Percentiles rank a stretch among this genome's conserved stretches.
Evolutionary conservation across 2,797 vertebrate genomes (phyloP).

Genomic region (Cossypha polioptera): DNA sequence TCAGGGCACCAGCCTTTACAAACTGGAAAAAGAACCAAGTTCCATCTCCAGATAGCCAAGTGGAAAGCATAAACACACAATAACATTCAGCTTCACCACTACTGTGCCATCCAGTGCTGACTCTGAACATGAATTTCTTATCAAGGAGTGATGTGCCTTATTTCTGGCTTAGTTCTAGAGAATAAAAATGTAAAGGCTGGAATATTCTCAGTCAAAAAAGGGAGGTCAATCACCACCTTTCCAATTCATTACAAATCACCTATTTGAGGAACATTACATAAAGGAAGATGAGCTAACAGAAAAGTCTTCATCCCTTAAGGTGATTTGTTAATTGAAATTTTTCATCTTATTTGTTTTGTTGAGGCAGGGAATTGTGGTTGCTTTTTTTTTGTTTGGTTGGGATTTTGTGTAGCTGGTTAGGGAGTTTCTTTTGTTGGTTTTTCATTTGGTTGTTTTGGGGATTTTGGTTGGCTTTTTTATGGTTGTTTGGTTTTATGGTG

Average conservation of each 20-base stretch:
- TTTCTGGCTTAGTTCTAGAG: not conserved
- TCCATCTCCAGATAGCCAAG: not conserved
- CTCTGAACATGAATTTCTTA: not conserved
- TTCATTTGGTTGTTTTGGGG: not conserved
- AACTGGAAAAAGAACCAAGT: not conserved
- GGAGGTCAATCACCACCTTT: not conserved
- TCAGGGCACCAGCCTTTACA: not conserved
- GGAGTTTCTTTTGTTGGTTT: not conserved
- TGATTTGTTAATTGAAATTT: not conserved
- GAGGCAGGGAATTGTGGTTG: too few species aligned
- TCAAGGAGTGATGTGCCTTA: not conserved
- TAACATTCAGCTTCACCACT: not conserved
- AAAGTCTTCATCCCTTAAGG: not conserved
- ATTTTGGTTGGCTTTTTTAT: not conserved
- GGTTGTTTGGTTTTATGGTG: too few species aligned
- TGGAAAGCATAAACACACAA: not conserved
- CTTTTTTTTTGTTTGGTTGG: too few species aligned
- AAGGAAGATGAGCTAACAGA: not conserved
- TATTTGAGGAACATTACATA: not conserved
- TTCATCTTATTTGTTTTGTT: not conserved
- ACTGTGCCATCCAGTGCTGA: rapidly evolving
- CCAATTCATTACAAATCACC: not conserved
- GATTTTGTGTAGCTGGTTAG: not conserved
- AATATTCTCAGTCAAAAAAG: not conserved
- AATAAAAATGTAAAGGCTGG: not conserved